A percentile compares a stretch with the other conserved stretches of the same genome.
phyloP scores from a whole-genome alignment of 2,797 vertebrate species.

The Valencia hispanica region DNA sequence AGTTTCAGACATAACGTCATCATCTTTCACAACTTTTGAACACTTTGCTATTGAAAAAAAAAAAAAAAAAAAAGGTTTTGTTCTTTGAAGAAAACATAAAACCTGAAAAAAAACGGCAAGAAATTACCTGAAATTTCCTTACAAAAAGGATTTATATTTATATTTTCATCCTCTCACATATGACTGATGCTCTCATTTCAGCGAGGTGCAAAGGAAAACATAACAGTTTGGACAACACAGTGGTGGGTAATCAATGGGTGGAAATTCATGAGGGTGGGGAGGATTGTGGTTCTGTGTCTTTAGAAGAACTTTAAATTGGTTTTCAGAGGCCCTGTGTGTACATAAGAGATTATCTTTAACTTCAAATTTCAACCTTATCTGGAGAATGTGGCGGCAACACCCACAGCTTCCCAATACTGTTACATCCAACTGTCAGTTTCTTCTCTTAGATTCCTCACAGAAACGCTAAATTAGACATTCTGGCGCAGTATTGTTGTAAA shows the following conservation, averaged over 20 bases:
- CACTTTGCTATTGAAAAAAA: too few relatives aligned
- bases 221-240: constrained; percentile 23
- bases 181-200: constrained; percentile 2
- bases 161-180: background rate
- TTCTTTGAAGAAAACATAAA: background rate
- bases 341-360: constrained; percentile 67
- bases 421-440: background rate
- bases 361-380: constrained; percentile 63
- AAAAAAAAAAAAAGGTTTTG: background rate
- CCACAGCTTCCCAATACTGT: constrained; percentile 12
- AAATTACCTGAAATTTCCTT: background rate
- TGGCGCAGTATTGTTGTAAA: background rate
- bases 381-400: constrained; percentile 30
- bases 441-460: background rate
- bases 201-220: constrained; percentile 16
- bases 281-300: background rate
- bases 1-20: background rate
- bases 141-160: constrained; percentile 10
- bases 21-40: background rate
- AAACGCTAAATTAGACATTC: background rate
- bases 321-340: constrained; percentile 29
- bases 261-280: constrained; percentile 50
- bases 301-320: constrained; percentile 1
- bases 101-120: background rate
- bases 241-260: constrained; percentile 66